Evolutionary conservation across 2,888 invertebrate species (phyloP).

Genomic region (Eristalis intricaria): DNA sequence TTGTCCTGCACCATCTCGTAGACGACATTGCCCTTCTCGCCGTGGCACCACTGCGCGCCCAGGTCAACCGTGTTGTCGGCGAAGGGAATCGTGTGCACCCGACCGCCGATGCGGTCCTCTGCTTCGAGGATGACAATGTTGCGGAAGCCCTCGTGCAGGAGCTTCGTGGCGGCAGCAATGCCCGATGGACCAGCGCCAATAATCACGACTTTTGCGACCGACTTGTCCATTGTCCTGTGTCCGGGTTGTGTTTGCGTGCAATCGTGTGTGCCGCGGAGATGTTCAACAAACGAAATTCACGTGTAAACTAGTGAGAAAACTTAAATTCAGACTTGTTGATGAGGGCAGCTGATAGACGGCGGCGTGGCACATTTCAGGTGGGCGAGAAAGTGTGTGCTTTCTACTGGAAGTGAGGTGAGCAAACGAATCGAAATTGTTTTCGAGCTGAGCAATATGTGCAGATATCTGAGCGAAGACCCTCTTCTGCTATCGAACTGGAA

Average conservation of each 20-base stretch:
- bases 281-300: background rate
- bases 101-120: constrained; percentile 85
- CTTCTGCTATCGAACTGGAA: too few relatives aligned
- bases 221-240: constrained; percentile 53
- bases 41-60: constrained; percentile 88
- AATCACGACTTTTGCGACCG: constrained; percentile 77
- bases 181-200: constrained; percentile 81
- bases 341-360: background rate
- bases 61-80: constrained; percentile 85
- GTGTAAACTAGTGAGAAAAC: constrained; percentile 1
- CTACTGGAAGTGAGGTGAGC: background rate
- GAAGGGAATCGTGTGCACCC: constrained; percentile 83
- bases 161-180: constrained; percentile 79
- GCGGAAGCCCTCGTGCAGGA: constrained; percentile 80
- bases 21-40: constrained; percentile 85
- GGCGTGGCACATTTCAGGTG: background rate
- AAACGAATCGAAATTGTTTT: background rate
- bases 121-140: constrained; percentile 85
- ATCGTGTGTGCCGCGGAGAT: background rate
- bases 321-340: background rate
- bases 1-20: constrained; percentile 82
- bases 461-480: too few relatives aligned
- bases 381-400: background rate
- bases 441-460: too few relatives aligned
- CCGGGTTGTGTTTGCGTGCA: background rate